A percentile compares a stretch with the other conserved stretches of the same genome.
phyloP scores from a whole-genome alignment of 2,888 invertebrate species.

The Graphium colonna region DNA sequence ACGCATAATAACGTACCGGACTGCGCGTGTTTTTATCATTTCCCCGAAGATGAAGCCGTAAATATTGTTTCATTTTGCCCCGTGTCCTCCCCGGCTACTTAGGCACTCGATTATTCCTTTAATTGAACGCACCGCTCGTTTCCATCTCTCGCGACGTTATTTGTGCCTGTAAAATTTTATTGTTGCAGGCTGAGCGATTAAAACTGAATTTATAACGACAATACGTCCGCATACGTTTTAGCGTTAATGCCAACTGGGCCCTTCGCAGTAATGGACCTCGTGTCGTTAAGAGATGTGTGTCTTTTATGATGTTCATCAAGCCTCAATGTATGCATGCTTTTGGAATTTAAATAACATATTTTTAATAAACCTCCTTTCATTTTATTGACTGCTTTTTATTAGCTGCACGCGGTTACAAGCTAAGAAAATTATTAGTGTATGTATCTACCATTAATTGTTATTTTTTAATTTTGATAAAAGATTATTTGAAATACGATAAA shows the following conservation, averaged over 20 bases:
- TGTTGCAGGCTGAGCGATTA: constrained; percentile 18
- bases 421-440: too few relatives aligned
- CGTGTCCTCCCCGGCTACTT: constrained; percentile 6
- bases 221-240: constrained; percentile 16
- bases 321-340: background rate
- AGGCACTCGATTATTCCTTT: constrained; percentile 10
- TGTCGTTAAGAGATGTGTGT: background rate
- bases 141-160: constrained; percentile 16
- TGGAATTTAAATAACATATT: background rate
- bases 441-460: too few relatives aligned
- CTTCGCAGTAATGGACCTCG: background rate
- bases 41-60: constrained; percentile 22
- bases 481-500: too few relatives aligned
- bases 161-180: constrained; percentile 21
- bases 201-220: constrained; percentile 12
- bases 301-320: background rate
- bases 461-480: too few relatives aligned
- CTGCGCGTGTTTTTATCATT: constrained; percentile 15
- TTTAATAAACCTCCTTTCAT: background rate
- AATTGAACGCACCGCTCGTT: constrained; percentile 14
- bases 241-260: background rate
- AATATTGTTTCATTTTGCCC: constrained; percentile 13
- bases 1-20: constrained; percentile 16
- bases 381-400: background rate
- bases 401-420: too few relatives aligned